Base-by-base conservation (phyloP, 2,888 invertebrate genomes). In the Galerucella calmariensis region DNA sequence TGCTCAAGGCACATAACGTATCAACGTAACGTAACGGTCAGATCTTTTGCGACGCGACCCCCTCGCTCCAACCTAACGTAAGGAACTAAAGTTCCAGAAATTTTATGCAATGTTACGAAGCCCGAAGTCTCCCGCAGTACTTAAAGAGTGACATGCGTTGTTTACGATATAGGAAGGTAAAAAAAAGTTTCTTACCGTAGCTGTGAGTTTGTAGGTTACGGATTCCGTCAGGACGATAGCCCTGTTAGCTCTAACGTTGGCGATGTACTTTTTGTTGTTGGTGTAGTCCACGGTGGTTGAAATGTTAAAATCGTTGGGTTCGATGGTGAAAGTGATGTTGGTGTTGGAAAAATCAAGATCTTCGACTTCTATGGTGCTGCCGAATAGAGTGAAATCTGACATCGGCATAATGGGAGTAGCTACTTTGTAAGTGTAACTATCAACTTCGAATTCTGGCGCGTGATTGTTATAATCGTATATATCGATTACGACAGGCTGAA, bases 271-370 rank as follows among this genome's bases (percentile, higher is more conserved):
- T 73, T 83, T 83, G 10, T 77, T 77, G 2, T 61, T 48, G 8
- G 56, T 27, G 27, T 44, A 67, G 48, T 65, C 63, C 2, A 58
- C 69, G 6, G 35, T n/a, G 10, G 79, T 75, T 0, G 67, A 59
- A 9, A 82, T 65, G 12, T 51, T 56, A 73, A 83, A 84, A 73
- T 83, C 79, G 4, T 78, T 77, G 5, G 83, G 80, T 48, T 72
- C 70, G 12, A 85, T 77, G 6, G 73, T 69, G 74, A 85, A 85
- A 6, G 51, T 78, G 11, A 86, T 72, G 2, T 75, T 20, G 11
- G 75, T 78, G 65, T 89, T 91, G 0, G 90, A 89, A 11, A 91
- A 87, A 82, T 91, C 91, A 35, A 90, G 86, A 81, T 91, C 91
- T 79, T 87, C 84, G 0, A 87, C 90, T 63, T 81, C 83, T 12